Base-by-base conservation (phyloP, 2,797 vertebrate genomes). In the Coregonus suidteri region DNA sequence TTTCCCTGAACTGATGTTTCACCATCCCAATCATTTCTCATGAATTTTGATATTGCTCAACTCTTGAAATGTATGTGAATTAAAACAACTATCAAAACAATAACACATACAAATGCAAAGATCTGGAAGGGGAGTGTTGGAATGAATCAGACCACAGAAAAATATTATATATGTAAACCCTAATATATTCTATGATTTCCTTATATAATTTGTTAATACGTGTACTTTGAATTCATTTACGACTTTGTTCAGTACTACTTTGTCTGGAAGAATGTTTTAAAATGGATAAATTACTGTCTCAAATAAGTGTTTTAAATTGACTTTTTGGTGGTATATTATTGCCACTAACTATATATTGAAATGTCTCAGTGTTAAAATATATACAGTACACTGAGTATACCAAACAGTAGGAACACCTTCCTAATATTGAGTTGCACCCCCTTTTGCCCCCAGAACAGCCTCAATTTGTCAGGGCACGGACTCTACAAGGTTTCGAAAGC, bases 121-220 rank as follows among this genome's bases (percentile, higher is more conserved):
- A 30, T 64, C 30, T 54, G 52, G 31, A 31, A 73, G 71, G 51
- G 13, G 30, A 53, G 51, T 18, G 25, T 53, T 34, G 47, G 20
- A 82, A 78, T 6, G 0, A 53, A 81, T 85, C 77, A 31, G 66
- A 18, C 0, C 81, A 74, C 85, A 80, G 71, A 76, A 83, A 62
- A 82, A 76, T 85, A 88, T 91, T 88, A 86, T 82, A 85, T 82
- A 86, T 91, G 78, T 82, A 86, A 91, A 83, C 87, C 73, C 77
- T 91, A 89, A 92, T 91, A 90, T 91, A 88, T 90, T 75, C 74
- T 79, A 71, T 79, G 41, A 77, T 80, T 71, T 86, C 73, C 78
- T 75, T 72, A 78, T 71, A 82, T 74, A 34, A 87, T 81, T 74
- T 83, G 65, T 74, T 76, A 84, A 80, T 84, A 70, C 77, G 80